Base-by-base conservation (phyloP, 2,888 invertebrate species). In the Ophion ellenae region DNA sequence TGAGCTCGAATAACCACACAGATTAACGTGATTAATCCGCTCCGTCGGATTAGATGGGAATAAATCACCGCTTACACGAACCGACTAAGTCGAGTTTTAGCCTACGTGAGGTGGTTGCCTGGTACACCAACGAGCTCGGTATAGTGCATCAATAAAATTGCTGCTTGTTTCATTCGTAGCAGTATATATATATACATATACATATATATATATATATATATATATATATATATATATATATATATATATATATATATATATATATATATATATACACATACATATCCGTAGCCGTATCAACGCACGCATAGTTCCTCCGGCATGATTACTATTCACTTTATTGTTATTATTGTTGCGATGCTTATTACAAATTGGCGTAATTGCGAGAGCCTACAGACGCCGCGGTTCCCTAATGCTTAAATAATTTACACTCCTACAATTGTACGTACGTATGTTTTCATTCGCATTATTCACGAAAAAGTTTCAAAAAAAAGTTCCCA, bases 1-100 rank as follows among this genome's bases (percentile, higher is more conserved):
- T 79, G 76, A 81, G 45, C 70, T 79, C 84, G 83, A 86, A 87
- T 85, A 84, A 81, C 63, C 81, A 74, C 69, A n/a, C 67, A 75
- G 84, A 88, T 88, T 88, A 88, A 83, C 83, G 83, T 88, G 88
- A 88, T 86, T 88, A 87, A 88, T 88, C 83, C 75, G 73, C 70
- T 45, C 70, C 75, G 83, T 88, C 82, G 73, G 87, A 81, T 84
- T 83, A 84, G 69, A 57, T 40, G 70, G 80, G 83, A 82, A 86
- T 87, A 87, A 86, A 87, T 85, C 80, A 83, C 82, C 75, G 59
- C 76, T 59, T 76, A 66, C 80, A 59, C 81, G 74, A 64, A 66
- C 57, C 47, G 40, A 73, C 59, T 24, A 66, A 71, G 64, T 64
- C 80, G 75, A 81, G 74, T 36, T 74, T 66, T 6, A 59, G 45